A percentile compares a stretch with the other conserved stretches of the same genome.
Evolutionary conservation across 2,888 invertebrate genomes (phyloP).

Genomic region (Ophion ellenae): DNA sequence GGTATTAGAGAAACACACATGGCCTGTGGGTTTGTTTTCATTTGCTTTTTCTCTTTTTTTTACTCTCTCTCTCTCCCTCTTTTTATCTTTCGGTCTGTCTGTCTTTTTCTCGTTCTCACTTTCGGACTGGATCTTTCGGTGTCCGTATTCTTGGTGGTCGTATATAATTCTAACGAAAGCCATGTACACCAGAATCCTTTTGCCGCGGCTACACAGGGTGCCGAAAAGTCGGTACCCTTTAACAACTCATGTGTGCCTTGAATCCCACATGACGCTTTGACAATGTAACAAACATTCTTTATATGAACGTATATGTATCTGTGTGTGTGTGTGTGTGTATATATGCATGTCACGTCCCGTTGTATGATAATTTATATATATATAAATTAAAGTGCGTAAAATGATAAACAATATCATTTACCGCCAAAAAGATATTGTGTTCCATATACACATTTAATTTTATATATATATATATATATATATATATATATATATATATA

Average conservation of each 20-base stretch:
- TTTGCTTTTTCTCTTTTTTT: background rate
- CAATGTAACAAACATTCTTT: slow-evolving; percentile 10
- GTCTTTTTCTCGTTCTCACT: slow-evolving; percentile 21
- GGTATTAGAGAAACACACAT: background rate
- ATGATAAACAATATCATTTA: too few relatives aligned
- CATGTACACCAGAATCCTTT: slow-evolving; percentile 48
- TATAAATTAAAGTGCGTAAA: too few relatives aligned
- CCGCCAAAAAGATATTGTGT: too few relatives aligned
- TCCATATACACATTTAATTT: too few relatives aligned
- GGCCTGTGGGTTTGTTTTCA: background rate
- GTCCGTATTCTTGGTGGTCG: slow-evolving; percentile 11
- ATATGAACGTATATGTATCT: background rate
- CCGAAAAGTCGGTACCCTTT: slow-evolving; percentile 56
- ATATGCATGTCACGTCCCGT: background rate
- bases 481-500: too few relatives aligned
- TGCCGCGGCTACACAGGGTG: background rate
- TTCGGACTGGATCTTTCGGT: slow-evolving; percentile 1
- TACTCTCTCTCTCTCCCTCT: background rate
- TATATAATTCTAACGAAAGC: slow-evolving; percentile 34
- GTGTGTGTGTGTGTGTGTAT: too few relatives aligned
- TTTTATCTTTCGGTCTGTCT: background rate
- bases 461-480: too few relatives aligned
- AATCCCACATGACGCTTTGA: slow-evolving; percentile 8
- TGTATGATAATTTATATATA: too few relatives aligned
- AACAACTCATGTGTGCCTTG: slow-evolving; percentile 17